Base-by-base conservation (phyloP, 2,797 vertebrate genomes). In the Leptoclinus maculatus region DNA sequence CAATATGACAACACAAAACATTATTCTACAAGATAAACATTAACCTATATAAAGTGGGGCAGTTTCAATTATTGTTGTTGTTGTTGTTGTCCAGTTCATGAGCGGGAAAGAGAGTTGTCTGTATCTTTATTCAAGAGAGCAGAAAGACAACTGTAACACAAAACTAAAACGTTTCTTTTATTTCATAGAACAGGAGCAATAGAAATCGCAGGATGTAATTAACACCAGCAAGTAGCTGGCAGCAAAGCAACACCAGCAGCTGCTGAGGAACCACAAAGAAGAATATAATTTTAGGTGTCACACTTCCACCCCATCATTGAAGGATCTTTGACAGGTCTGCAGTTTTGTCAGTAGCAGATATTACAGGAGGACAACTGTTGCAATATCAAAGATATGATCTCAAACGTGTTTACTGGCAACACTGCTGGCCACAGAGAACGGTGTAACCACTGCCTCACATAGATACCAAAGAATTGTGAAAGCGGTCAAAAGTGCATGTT, bases 371-470 rank as follows among this genome's bases (percentile, higher is more conserved):
- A 38, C 25, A 25, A 51, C 41, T 36, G 12, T 23, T 49, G 41
- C 23, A 47, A 49, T 49, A 39, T 51, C 43, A 59, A 23, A 67
- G 10, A 57, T 43, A 25, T 29, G 14, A 57, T 69, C 32, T 69
- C 1, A 58, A 32, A 41, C 29, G 3, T 59, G 39, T 59, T 70
- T 70, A 70, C 54, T 45, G 41, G 56, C 21, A 58, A 62, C 65
- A 56, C 16, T 45, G 27, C 8, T 23, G 39, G 2, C 39, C 19
- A 49, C n/a, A 38, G n/a, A 66, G 13, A 6, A 34, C 17, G 39
- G 9, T 45, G 21, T 45, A 58, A 36, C 16, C 23, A 1, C 25
- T 13, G n/a, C 5, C 5, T 60, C 27, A 23, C 45, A 58, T 6
- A 25, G 5, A 56, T 8, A 5, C 19, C 5, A 17, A 70, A 47